Evolutionary conservation across 1,140 invertebrate genomes (phyloP), one percentile per base, ranked within the genome.

Genomic region (Diuraphis noxia): DNA sequence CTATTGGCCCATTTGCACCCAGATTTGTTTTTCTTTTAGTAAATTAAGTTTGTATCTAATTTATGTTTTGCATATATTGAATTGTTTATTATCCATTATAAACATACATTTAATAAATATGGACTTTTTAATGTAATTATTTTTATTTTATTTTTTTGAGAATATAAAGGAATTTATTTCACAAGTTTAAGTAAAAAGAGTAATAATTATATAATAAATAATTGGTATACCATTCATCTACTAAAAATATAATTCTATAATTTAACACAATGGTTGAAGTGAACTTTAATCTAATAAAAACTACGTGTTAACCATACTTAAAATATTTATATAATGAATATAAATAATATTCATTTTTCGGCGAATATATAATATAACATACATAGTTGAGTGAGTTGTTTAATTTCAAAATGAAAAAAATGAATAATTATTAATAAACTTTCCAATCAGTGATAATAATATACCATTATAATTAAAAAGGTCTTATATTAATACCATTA

Each of bases 51-150:
- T 63, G 2, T 13, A 63, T 63, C 56, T 13, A 63, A 63, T 10
- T 30, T 63, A 63, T 30, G n/a, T 30, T 4, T 30, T 63, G 1
- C 56, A 13, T 30, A 10, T 63, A 13, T 63, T n/a, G 10, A 13
- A n/a, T 30, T 30, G 10, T 63, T 56, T 30, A 63, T 4, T 63
- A 23, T 63, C 4, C 30, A 30, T 63, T 63, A n/a, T 13, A 10
- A 6, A 13, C 9, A n/a, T n/a, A 49, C 3, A 4, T n/a, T n/a
- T 63, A 30, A 56, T 30, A 56, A 9, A 30, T n/a, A n/a, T 63
- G 30, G 0, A n/a, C 3, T 10, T 63, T 4, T 13, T n/a, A n/a
- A 10, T n/a, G 10, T n/a, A n/a, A 13, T 0, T 0, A 2, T 9
- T 2, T 30, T 30, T 30, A 25, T 52, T 23, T 52, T 1, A 30